Conservation (phyloP, 2,113 vertebrate genomes). For the Circaetus gallicus region DNA sequence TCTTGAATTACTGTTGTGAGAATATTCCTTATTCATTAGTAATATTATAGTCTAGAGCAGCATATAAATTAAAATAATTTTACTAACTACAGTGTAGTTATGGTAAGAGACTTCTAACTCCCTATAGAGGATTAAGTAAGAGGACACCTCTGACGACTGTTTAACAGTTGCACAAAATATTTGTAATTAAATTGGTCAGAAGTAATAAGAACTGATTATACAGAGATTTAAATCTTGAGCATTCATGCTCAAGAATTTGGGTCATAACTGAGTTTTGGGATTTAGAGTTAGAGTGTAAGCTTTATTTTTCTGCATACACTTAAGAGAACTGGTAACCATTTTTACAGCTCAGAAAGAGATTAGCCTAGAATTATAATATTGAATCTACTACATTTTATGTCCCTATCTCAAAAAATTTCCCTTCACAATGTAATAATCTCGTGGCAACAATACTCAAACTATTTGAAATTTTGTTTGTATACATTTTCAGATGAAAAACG, state of each 20-base stretch:
- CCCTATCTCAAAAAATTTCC: background rate
- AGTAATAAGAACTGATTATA: slow-evolving; percentile 63
- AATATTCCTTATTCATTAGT: background rate
- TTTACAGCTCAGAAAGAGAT: background rate
- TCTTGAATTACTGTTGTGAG: background rate
- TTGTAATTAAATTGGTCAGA: slow-evolving; percentile 63
- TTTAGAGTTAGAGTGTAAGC: background rate
- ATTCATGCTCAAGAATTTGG: slow-evolving; percentile 43
- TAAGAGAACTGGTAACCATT: background rate
- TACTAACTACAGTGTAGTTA: background rate
- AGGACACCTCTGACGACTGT: slow-evolving; percentile 32
- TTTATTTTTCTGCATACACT: slow-evolving; percentile 6
- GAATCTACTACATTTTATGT: background rate
- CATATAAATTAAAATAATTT: slow-evolving; percentile 11
- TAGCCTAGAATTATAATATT: background rate
- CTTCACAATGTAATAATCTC: background rate
- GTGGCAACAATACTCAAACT: background rate
- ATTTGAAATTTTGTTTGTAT: background rate
- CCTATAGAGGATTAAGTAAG: background rate
- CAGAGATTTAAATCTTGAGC: slow-evolving; percentile 38
- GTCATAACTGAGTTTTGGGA: slow-evolving; percentile 53
- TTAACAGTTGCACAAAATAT: slow-evolving; percentile 64
- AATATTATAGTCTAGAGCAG: background rate
- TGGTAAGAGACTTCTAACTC: background rate
- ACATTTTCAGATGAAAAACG: background rate